These are phyloP conservation scores for Sylvilagus bachmani DNA, from an alignment of 2,113 vertebrate genomes.

Conservation along the genomic window DNA sequence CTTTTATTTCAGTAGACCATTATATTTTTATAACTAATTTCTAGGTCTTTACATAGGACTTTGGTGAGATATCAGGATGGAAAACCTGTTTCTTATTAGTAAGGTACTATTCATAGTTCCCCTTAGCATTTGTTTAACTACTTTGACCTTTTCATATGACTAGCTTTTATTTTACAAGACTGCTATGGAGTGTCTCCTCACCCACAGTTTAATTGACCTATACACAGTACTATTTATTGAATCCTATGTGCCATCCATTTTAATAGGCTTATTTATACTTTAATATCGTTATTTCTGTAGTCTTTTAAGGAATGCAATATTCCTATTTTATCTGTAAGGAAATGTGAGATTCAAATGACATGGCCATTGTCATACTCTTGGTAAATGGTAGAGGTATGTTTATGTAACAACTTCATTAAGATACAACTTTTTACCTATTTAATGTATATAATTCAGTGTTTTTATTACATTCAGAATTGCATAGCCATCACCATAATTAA, in stretches of 20 bases:
- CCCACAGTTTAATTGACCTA: background rate
- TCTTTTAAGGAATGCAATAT: background rate
- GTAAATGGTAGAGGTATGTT: constrained; percentile 5
- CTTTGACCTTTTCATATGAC: constrained; percentile 9
- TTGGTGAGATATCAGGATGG: constrained; percentile 32
- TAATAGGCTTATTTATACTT: constrained; percentile 38
- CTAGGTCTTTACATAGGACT: constrained; percentile 32
- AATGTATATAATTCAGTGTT: background rate
- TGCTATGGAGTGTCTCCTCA: constrained; percentile 50
- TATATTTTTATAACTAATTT: constrained; percentile 43
- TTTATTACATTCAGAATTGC: constrained; percentile 23
- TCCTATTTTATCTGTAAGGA: constrained; percentile 29
- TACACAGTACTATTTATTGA: constrained; percentile 44
- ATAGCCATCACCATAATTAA: constrained; percentile 35
- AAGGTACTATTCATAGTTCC: constrained; percentile 12
- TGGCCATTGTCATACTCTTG: background rate
- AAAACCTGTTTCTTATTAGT: constrained; percentile 42
- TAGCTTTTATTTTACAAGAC: background rate
- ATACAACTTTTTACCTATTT: constrained; percentile 35
- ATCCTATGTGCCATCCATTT: background rate
- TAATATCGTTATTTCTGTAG: background rate
- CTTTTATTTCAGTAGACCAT: background rate
- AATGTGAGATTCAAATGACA: constrained; percentile 44
- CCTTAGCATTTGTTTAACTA: constrained; percentile 15
- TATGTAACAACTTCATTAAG: constrained; percentile 43